phyloP scores from a whole-genome alignment of 2,113 vertebrate genomes.

The Vulpes ferrilata region DNA sequence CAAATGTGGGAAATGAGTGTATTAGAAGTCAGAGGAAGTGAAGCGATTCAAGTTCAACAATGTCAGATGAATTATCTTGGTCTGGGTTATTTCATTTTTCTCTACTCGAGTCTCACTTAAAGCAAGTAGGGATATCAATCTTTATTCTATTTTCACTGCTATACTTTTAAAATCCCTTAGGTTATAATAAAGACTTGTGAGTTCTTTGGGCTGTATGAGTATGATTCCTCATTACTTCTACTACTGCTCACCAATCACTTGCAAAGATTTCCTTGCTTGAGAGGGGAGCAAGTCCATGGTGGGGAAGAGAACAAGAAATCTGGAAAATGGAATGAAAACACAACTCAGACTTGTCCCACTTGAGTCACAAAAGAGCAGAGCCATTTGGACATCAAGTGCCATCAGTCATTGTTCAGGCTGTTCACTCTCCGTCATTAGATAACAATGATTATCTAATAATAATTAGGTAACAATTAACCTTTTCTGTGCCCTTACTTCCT shows the following conservation, averaged over 20 bases:
- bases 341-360: not conserved
- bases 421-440: not conserved
- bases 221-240: slow-evolving; percentile 23
- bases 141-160: not conserved
- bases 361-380: not conserved
- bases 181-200: slow-evolving; percentile 33
- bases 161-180: not conserved
- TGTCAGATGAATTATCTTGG: not conserved
- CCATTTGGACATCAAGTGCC: not conserved
- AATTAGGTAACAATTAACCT: not conserved
- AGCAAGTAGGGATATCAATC: not conserved
- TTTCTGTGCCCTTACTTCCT: not conserved
- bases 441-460: no score
- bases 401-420: not conserved
- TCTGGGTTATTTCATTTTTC: slow-evolving; percentile 11
- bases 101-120: slow-evolving; percentile 26
- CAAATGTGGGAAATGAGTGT: not conserved
- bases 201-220: not conserved
- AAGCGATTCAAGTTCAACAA: not conserved
- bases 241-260: not conserved
- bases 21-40: not conserved
- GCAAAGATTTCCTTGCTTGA: slow-evolving; percentile 32
- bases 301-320: not conserved
- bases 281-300: not conserved
- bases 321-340: not conserved